Evolutionary conservation across 2,113 vertebrate genomes (phyloP), one percentile per base, ranked within the genome.

Genomic region (Anolis sagrei): DNA sequence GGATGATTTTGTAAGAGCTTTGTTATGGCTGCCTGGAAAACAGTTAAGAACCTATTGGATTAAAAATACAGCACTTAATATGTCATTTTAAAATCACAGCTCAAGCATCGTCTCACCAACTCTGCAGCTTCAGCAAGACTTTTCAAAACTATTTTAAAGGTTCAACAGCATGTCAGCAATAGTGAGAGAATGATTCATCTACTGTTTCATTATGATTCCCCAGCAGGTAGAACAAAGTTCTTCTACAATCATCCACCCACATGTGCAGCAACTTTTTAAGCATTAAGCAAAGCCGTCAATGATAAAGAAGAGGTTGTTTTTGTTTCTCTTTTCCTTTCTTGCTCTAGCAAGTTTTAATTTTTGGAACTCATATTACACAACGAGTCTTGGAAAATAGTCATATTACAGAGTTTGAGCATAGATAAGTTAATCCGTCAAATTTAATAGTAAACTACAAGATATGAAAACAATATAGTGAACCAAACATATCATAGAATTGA

Each of bases 1-100:
- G 84, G 78, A 81, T 66, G n/a, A 61, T 36, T 81, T 74, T 86
- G 58, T 7, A 74, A 81, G 39, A 86, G 48, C 70, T 86, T 81
- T 75, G 58, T 66, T 86, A 74, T 66, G 32, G 58, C 25, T 80
- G 78, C 39, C 77, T 16, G 16, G 73, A 70, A 81, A 27, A 66
- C 14, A 81, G 70, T 36, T 58, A 39, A 66, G 70, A 34, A 58
- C 8, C 70, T 86, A 81, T 75, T 81, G 58, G 74, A 64, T 86
- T 86, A n/a, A 49, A 80, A 81, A 81, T 11, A 54, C 19, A 75
- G 58, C 61, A 76, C 16, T 64, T 48, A 70, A 51, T 29, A 34
- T 58, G 48, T 81, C 79, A 70, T n/a, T 39, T 86, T 81, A 51
- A 44, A 79, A 85, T 39, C 18, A 51, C 34, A 74, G 69, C n/a